A percentile compares a stretch with the other conserved stretches of the same genome.
These are phyloP conservation scores for Noturus placidus DNA, from an alignment of 2,113 vertebrate species.

Conservation along the genomic window DNA sequence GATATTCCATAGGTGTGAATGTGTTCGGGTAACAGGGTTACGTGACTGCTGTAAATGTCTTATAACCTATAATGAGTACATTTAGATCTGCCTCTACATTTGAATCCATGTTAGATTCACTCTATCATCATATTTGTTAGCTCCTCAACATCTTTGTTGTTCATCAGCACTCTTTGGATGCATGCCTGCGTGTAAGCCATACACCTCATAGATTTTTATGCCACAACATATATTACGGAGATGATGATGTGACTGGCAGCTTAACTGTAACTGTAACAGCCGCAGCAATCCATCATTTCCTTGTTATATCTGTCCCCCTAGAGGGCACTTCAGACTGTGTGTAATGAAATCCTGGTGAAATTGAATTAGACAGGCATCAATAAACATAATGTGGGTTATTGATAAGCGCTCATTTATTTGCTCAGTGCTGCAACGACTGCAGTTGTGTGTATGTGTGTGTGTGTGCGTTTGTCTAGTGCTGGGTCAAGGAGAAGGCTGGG, in stretches of 20 bases:
- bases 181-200: conserved; percentile 10
- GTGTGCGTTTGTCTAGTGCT: not conserved
- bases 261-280: conserved; percentile 47
- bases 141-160: not conserved
- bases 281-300: conserved; percentile 52
- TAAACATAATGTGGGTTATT: conserved; percentile 58
- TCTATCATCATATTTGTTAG: not conserved
- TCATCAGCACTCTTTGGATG: not conserved
- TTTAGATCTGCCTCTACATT: not conserved
- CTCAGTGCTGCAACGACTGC: conserved; percentile 16
- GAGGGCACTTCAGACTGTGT: conserved; percentile 37
- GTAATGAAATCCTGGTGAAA: conserved; percentile 52
- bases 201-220: conserved; percentile 47
- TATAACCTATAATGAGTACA: not conserved
- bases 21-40: not conserved
- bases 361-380: conserved; percentile 57
- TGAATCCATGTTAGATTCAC: not conserved
- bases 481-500: conserved; percentile 29
- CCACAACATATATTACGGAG: conserved; percentile 32
- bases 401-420: conserved; percentile 46
- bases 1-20: not conserved
- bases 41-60: not conserved
- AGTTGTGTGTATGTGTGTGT: conserved; percentile 24
- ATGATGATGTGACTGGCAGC: conserved; percentile 32
- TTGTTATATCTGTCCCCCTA: conserved; percentile 48